These are phyloP conservation scores for Poeciliopsis turneri DNA, from an alignment of 2,797 vertebrate genomes.

Conservation along the genomic window DNA sequence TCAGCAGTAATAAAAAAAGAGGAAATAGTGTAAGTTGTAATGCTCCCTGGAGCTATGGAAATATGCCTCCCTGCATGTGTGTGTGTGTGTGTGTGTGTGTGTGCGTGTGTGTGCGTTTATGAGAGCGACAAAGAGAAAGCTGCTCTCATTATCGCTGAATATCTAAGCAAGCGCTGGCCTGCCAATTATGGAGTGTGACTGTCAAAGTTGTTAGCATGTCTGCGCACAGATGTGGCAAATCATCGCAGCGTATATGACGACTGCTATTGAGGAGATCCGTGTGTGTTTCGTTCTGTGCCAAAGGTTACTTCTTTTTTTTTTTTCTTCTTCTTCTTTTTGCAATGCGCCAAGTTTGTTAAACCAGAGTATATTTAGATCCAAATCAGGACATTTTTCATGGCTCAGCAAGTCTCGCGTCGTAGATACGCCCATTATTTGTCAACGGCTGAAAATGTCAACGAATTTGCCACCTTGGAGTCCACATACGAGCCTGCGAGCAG, in stretches of 20 bases:
- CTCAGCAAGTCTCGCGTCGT: conserved; percentile 9
- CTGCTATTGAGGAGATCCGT: conserved; percentile 30
- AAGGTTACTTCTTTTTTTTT: conserved; percentile 16
- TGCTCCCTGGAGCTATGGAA: conserved; percentile 20
- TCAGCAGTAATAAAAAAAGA: background rate
- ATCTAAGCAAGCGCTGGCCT: conserved; percentile 54
- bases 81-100: conserved; percentile 2
- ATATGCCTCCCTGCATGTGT: conserved; percentile 1
- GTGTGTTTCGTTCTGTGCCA: conserved; percentile 35
- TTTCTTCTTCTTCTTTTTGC: conserved; percentile 2
- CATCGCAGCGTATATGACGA: conserved; percentile 29
- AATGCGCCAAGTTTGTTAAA: conserved; percentile 24
- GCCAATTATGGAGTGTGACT: conserved; percentile 74
- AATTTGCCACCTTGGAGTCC: conserved; percentile 10
- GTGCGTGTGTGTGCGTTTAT: conserved; percentile 1
- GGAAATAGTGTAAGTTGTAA: background rate
- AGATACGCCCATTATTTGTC: conserved; percentile 8
- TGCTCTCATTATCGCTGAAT: conserved; percentile 76
- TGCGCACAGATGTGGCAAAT: conserved; percentile 60
- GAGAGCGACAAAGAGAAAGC: conserved; percentile 18
- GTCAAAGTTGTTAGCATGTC: conserved; percentile 69
- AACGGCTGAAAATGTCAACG: conserved; percentile 40
- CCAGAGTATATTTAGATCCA: conserved; percentile 22
- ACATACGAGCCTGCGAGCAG: conserved; percentile 29
- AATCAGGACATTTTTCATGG: conserved; percentile 22